Conservation (phyloP, 2,797 vertebrate genomes). For the Rachycentron canadum region DNA sequence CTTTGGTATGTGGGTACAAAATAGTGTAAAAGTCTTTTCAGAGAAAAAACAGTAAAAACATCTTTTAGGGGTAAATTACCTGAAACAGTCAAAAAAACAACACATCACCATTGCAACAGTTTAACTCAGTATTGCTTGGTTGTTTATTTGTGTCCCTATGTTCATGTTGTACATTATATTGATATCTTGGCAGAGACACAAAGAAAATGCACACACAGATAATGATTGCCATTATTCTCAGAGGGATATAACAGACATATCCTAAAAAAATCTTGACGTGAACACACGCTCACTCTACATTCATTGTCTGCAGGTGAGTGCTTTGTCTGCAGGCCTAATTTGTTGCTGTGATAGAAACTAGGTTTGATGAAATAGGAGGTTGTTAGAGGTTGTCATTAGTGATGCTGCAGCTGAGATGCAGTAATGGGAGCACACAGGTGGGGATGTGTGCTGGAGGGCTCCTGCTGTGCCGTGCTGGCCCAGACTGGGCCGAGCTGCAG, state of each 20-base stretch:
- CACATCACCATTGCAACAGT: background rate
- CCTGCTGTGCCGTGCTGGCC: constrained; percentile 68
- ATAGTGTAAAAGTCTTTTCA: background rate
- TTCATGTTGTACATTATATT: background rate
- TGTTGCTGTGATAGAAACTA: constrained; percentile 80
- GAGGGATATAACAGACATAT: constrained; percentile 21
- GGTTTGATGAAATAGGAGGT: constrained; percentile 82
- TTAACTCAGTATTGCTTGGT: background rate
- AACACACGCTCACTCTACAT: constrained; percentile 35
- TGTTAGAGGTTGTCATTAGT: constrained; percentile 77
- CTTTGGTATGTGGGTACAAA: background rate
- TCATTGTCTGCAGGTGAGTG: constrained; percentile 54
- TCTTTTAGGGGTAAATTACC: background rate
- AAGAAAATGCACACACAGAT: constrained; percentile 22
- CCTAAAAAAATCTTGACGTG: constrained; percentile 27
- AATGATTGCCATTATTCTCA: constrained; percentile 38
- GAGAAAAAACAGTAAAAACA: background rate
- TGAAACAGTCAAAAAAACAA: background rate
- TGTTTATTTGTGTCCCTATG: background rate
- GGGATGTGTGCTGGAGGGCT: constrained; percentile 66
- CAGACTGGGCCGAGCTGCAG: constrained; percentile 53
- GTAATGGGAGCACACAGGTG: constrained; percentile 82
- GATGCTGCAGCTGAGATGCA: constrained; percentile 77
- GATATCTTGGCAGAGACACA: constrained; percentile 14
- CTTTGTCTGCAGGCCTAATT: constrained; percentile 64